These are phyloP conservation scores for Neodiprion lecontei DNA, from an alignment of 1,140 invertebrate genomes.

Conservation along the genomic window DNA sequence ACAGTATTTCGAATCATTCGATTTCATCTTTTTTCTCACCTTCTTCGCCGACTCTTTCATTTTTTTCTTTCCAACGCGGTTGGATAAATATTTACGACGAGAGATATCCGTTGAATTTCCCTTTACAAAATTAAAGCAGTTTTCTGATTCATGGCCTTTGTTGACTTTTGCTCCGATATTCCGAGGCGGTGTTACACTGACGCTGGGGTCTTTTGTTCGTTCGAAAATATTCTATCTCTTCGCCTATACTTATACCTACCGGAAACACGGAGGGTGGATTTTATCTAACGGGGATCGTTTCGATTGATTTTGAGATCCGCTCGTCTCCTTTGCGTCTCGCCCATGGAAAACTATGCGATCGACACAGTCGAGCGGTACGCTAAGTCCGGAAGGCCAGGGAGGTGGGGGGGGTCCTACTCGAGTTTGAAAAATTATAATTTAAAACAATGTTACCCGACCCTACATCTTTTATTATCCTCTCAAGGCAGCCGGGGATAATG, in stretches of 20 bases:
- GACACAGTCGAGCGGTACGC: too few relatives aligned
- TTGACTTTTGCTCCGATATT: not conserved
- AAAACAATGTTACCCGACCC: constrained; percentile 4
- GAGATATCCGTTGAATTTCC: not conserved
- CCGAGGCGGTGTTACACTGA: not conserved
- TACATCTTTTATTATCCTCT: constrained; percentile 1
- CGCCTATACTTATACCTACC: not conserved
- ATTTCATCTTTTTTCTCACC: too few relatives aligned
- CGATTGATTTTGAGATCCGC: not conserved
- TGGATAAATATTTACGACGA: constrained; percentile 4
- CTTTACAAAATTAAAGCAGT: constrained; percentile 4
- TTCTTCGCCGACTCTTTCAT: not conserved
- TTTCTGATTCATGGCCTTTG: constrained; percentile 1
- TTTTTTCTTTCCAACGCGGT: not conserved
- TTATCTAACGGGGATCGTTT: not conserved
- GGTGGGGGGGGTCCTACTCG: not conserved
- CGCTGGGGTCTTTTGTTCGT: not conserved
- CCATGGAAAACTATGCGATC: too few relatives aligned
- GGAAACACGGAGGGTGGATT: not conserved
- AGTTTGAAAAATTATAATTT: constrained; percentile 8
- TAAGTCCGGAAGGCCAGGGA: not conserved
- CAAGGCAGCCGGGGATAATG: not conserved
- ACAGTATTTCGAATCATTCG: too few relatives aligned
- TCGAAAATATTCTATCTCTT: not conserved
- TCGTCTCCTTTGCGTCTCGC: too few relatives aligned